Conservation (phyloP, 2,113 vertebrate species). For the Cacatua alba region DNA sequence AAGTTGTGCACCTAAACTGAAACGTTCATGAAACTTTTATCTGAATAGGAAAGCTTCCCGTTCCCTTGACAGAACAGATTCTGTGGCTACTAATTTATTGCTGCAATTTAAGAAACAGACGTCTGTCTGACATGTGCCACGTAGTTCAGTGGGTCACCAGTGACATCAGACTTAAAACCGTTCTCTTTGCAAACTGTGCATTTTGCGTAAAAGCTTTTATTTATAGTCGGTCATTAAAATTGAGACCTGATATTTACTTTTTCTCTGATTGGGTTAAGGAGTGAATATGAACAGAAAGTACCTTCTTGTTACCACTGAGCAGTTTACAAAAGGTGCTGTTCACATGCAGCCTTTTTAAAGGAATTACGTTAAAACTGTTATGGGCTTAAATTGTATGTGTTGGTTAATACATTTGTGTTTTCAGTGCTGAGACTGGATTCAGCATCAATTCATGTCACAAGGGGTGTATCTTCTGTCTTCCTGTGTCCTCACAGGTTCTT, state of each 20-base stretch:
- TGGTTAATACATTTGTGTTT: conserved; percentile 11
- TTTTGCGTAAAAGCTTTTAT: conserved; percentile 67
- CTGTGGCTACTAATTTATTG: conserved; percentile 65
- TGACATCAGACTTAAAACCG: conserved; percentile 66
- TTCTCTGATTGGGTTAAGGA: conserved; percentile 56
- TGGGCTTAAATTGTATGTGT: background rate
- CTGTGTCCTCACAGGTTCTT: background rate
- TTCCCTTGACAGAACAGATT: conserved; percentile 41
- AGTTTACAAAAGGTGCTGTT: conserved; percentile 12
- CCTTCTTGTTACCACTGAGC: background rate
- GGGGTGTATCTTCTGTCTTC: background rate
- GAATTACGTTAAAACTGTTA: conserved; percentile 8
- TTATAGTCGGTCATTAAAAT: conserved; percentile 63
- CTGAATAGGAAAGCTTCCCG: conserved; percentile 17
- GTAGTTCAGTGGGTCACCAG: conserved; percentile 56
- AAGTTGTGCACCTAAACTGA: background rate
- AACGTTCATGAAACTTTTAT: conserved; percentile 7
- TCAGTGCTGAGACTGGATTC: background rate
- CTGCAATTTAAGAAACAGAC: conserved; percentile 68
- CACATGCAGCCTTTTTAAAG: background rate
- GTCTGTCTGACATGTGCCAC: conserved; percentile 68
- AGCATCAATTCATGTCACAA: background rate
- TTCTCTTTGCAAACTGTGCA: conserved; percentile 51
- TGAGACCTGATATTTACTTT: conserved; percentile 65
- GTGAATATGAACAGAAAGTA: conserved; percentile 40